Base-by-base conservation (phyloP, 2,797 vertebrate species). In the Australoheros facetus region DNA sequence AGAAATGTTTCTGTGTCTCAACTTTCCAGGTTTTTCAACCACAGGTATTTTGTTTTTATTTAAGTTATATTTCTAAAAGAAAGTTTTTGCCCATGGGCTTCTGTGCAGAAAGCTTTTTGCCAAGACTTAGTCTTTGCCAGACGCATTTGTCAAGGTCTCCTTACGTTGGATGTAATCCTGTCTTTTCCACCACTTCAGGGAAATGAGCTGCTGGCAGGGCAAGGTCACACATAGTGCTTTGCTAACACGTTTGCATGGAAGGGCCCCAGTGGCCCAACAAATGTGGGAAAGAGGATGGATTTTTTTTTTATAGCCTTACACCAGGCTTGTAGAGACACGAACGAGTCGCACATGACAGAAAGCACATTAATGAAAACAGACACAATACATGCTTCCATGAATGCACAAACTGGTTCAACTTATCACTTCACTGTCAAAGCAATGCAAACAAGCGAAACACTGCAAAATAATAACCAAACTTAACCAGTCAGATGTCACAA, bases 201-300 rank as follows among this genome's bases (percentile, higher is more conserved):
- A 95, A 95, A 95, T 94, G 88, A 91, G 91, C 86, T 79, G 66
- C 84, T 82, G 90, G 80, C 88, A 90, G 86, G 82, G 80, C 89
- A 94, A 93, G 92, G 93, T 94, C 91, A 92, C 80, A 75, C 80
- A 75, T 30, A 85, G 75, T 88, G 87, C 86, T 91, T 83, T 87
- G 80, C 78, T 71, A 57, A 84, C 64, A 81, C 91, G 94, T 95
- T 95, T 95, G 90, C 92, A 95, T 94, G 79, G 73, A 78, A 71
- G 56, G 48, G 71, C 70, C 79, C 60, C 37, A 34, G 83, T 71
- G 85, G 84, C 71, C 77, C 56, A 84, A 82, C 66, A 55, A 79
- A 82, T 81, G 80, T 79, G 79, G 79, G 74, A 85, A 85, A 79
- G 59, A 53, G 30, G 76, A 23, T 72, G 26, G 70, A 71, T 75